These are phyloP conservation scores for Brassicogethes aeneus DNA, from an alignment of 2,888 invertebrate genomes.

Conservation along the genomic window DNA sequence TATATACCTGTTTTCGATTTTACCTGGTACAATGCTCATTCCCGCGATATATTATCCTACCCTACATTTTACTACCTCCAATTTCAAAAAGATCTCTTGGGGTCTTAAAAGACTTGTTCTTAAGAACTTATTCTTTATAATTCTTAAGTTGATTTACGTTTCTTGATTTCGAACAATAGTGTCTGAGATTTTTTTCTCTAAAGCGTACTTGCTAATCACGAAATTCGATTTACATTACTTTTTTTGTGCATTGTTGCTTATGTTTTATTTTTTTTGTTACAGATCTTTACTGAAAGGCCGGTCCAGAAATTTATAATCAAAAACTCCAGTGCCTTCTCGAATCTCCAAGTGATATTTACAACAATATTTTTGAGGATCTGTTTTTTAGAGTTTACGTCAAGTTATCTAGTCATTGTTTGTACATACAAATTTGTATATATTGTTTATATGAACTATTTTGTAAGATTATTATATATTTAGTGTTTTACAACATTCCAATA, in stretches of 20 bases:
- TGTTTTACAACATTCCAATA: constrained; percentile 2
- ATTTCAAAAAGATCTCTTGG: constrained; percentile 6
- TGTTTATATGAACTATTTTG: constrained; percentile 31
- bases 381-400: constrained; percentile 30
- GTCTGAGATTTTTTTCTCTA: constrained; percentile 23
- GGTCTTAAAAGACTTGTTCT: constrained; percentile 15
- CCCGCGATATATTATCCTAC: constrained; percentile 11
- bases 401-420: constrained; percentile 37
- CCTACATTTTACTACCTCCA: constrained; percentile 23
- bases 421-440: constrained; percentile 31
- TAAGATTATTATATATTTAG: constrained; percentile 1
- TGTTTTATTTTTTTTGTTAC: constrained; percentile 24
- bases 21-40: constrained; percentile 18
- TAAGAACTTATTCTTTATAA: background rate
- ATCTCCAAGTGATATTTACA: constrained; percentile 33
- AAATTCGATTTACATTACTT: background rate
- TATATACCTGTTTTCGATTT: constrained; percentile 6
- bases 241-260: constrained; percentile 2
- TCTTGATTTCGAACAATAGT: constrained; percentile 25
- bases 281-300: constrained; percentile 24
- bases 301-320: constrained; percentile 20
- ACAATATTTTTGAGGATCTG: constrained; percentile 23
- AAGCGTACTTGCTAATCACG: background rate
- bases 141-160: background rate
- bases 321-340: constrained; percentile 33